phyloP scores from a whole-genome alignment of 2,888 invertebrate genomes.

The Agonopterix arenella region DNA sequence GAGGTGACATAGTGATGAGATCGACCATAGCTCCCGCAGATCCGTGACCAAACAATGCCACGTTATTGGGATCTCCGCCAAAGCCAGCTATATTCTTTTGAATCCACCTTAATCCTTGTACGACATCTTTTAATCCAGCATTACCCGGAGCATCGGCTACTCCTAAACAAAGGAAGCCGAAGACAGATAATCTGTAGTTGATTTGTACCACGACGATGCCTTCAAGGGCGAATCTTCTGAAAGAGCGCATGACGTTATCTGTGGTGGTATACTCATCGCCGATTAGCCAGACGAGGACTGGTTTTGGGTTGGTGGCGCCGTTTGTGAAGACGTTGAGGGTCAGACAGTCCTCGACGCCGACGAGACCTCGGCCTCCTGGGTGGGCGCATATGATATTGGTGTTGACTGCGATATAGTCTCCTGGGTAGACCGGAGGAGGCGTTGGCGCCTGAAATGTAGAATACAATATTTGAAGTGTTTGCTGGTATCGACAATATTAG shows the following conservation, averaged over 20 bases:
- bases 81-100: slow-evolving; percentile 83
- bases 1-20: slow-evolving; percentile 49
- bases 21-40: slow-evolving; percentile 81
- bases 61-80: slow-evolving; percentile 84
- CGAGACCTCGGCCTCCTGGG: slow-evolving; percentile 40
- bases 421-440: slow-evolving; percentile 25
- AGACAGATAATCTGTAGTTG: slow-evolving; percentile 84
- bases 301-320: slow-evolving; percentile 37
- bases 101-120: slow-evolving; percentile 86
- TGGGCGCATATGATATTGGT: slow-evolving; percentile 38
- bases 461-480: too few species aligned
- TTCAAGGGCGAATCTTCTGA: slow-evolving; percentile 79
- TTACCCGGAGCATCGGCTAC: slow-evolving; percentile 84
- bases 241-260: slow-evolving; percentile 33
- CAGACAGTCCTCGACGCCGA: slow-evolving; percentile 59
- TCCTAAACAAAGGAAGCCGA: slow-evolving; percentile 82
- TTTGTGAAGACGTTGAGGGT: slow-evolving; percentile 49
- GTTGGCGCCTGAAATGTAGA: slow-evolving; percentile 31
- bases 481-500: too few species aligned
- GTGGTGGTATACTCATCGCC: slow-evolving; percentile 47
- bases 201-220: slow-evolving; percentile 80
- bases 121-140: slow-evolving; percentile 90
- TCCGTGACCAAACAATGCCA: slow-evolving; percentile 89
- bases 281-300: slow-evolving; percentile 58
- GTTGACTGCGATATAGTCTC: slow-evolving; percentile 28